Conservation (phyloP, 2,113 vertebrate genomes). For the Pseudopodoces humilis region DNA sequence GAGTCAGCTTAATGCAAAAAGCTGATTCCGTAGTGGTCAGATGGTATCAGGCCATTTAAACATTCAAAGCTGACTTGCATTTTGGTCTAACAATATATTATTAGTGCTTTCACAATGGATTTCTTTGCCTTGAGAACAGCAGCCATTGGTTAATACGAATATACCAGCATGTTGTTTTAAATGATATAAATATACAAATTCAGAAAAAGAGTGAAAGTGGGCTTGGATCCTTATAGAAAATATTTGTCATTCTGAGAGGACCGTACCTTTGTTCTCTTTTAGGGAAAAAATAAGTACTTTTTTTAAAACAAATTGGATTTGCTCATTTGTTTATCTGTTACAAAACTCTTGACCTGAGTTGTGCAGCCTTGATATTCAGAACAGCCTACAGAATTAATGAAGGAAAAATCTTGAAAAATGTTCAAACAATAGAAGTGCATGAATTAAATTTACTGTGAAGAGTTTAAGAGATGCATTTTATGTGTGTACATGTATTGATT, state of each 20-base stretch:
- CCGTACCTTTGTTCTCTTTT: not conserved
- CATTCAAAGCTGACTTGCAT: not conserved
- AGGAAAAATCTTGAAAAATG: slow-evolving; percentile 9
- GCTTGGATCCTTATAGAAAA: not conserved
- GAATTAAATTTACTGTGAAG: slow-evolving; percentile 30
- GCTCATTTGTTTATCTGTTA: not conserved
- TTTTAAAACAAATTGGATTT: not conserved
- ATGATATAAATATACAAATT: not conserved
- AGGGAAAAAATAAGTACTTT: not conserved
- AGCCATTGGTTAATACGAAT: not conserved
- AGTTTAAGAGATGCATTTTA: slow-evolving; percentile 14
- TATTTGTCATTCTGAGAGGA: not conserved
- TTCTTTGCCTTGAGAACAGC: not conserved
- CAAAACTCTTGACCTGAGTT: slow-evolving; percentile 33
- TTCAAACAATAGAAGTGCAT: not conserved
- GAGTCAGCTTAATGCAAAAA: not conserved
- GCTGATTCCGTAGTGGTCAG: not conserved
- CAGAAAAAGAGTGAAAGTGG: not conserved
- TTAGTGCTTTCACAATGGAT: not conserved
- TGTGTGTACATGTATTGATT: not conserved
- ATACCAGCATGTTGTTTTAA: not conserved
- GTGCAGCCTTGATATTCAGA: not conserved
- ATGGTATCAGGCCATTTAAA: not conserved
- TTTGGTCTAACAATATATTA: not conserved
- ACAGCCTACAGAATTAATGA: slow-evolving; percentile 16